Base-by-base conservation (phyloP, 2,888 invertebrate genomes). In the Matsumyia berberina region DNA sequence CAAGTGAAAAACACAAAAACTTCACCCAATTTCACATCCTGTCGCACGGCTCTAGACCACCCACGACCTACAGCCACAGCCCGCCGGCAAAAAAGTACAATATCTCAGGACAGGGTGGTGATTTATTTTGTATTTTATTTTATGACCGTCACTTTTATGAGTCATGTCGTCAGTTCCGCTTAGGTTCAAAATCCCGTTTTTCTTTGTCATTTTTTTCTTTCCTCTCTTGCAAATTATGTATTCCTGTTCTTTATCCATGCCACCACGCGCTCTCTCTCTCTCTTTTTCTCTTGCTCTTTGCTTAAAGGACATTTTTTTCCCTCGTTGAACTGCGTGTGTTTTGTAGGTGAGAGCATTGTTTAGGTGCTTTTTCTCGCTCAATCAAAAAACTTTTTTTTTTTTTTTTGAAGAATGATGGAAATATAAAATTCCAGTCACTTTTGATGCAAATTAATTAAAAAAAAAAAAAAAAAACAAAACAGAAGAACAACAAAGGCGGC, bases 71-170 rank as follows among this genome's bases (percentile, higher is more conserved):
- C 31, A 17, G 19, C 8, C 58, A 7, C 31, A 17, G 19, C 8
- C 37, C 62, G 17, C 39, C 37, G 2, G 4, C 31, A 15, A 57
- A n/a, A 24, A 62, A 24, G 51, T 11, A 33, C 19, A 8, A 24
- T 57, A 12, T 33, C 11, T 9, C 11, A 51, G 17, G 11, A 9
- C 12, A 31, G 39, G 58, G 49, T 57, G 72, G 57, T 72, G 79
- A 79, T 79, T 79, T 78, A 78, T 78, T 79, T 70, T 49, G 62
- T 66, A 58, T 79, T 72, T 78, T 79, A 72, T 79, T 73, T 72
- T 79, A 79, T 73, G 79, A 73, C 72, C 79, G 66, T 66, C 66
- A 72, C 72, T 72, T 79, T 79, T 73, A 79, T 79, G 79, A 79
- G 66, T 42, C 79, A 72, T 79, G 58, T 79, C 51, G 72, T 66